A percentile compares a stretch with the other conserved stretches of the same genome.
Conservation (phyloP, 2,888 invertebrate genomes). For the Noctua janthina region DNA sequence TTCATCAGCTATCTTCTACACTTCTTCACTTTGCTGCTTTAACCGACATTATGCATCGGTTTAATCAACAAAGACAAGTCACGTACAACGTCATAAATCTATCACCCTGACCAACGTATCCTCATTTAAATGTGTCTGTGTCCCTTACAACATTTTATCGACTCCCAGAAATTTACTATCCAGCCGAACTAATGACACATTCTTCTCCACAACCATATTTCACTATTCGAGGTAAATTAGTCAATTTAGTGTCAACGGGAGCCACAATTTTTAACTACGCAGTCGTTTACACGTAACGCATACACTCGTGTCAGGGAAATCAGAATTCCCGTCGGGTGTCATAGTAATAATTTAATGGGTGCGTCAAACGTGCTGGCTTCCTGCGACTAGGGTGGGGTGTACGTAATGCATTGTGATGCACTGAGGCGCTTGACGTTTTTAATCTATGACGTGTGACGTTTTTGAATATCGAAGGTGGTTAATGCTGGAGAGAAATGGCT, state of each 20-base stretch:
- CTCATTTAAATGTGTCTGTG: constrained; percentile 25
- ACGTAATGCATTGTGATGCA: constrained; percentile 65
- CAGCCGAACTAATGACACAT: constrained; percentile 43
- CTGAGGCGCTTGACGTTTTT: constrained; percentile 60
- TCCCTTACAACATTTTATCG: constrained; percentile 33
- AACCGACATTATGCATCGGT: not conserved
- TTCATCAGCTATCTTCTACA: not conserved
- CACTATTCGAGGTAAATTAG: constrained; percentile 65
- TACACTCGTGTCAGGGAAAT: constrained; percentile 62
- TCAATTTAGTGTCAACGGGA: constrained; percentile 63
- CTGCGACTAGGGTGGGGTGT: constrained; percentile 72
- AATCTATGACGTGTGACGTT: constrained; percentile 63
- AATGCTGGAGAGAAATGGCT: constrained; percentile 17
- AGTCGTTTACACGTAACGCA: constrained; percentile 67
- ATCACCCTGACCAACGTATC: constrained; percentile 16
- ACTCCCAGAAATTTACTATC: constrained; percentile 42
- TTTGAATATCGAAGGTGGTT: constrained; percentile 55
- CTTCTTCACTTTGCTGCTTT: not conserved
- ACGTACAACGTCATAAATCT: constrained; percentile 30
- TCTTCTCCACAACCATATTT: constrained; percentile 50
- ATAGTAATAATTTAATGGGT: constrained; percentile 73
- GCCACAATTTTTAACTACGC: constrained; percentile 64
- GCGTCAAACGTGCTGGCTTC: constrained; percentile 67
- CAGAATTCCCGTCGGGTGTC: constrained; percentile 60
- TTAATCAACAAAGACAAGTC: not conserved